Base-by-base conservation (phyloP, 2,888 invertebrate genomes). In the Hypolimnas misippus region DNA sequence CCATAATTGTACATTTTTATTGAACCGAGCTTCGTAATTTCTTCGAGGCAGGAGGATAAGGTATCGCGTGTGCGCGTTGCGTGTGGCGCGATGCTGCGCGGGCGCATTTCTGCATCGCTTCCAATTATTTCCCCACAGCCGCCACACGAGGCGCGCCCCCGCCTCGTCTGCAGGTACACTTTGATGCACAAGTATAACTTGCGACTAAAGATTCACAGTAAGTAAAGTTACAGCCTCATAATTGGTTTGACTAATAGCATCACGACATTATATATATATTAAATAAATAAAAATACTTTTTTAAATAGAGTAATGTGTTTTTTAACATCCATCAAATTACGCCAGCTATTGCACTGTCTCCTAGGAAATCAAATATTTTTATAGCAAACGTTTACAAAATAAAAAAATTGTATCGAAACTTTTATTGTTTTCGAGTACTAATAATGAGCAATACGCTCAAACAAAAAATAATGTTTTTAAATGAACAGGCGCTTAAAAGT, bases 51-150 rank as follows among this genome's bases (percentile, higher is more conserved):
- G 35, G n/a, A 35, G 40, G 38, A 6, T 40, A 14, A 1, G 14
- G 54, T 3, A 40, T 54, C 54, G 54, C 54, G 54, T 54, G 54
- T 17, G 54, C 42, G 12, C 14, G 42, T 55, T 42, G 54, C 54
- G 54, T 42, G 54, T 29, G 54, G 40, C n/a, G 35, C 35, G 35
- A n/a, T n/a, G 14, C 54, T 40, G 54, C 40, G 40, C 40, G 40
- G 40, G 40, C 40, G 40, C 40, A 40, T 40, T 40, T 16, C 40
- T 40, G 40, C 7, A 40, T 40, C 10, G 38, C 54, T 25, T 16
- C 31, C 54, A 54, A 54, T 54, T 54, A 54, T 29, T 7, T 21
- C 12, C 19, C 19, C 19, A 51, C 6, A 35, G 12, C n/a, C 40
- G 38, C 14, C 19, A 40, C 54, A 54, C 50, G 21, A 21, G 50